phyloP scores from a whole-genome alignment of 2,888 invertebrate genomes.

The Oconnorella tubifera region DNA sequence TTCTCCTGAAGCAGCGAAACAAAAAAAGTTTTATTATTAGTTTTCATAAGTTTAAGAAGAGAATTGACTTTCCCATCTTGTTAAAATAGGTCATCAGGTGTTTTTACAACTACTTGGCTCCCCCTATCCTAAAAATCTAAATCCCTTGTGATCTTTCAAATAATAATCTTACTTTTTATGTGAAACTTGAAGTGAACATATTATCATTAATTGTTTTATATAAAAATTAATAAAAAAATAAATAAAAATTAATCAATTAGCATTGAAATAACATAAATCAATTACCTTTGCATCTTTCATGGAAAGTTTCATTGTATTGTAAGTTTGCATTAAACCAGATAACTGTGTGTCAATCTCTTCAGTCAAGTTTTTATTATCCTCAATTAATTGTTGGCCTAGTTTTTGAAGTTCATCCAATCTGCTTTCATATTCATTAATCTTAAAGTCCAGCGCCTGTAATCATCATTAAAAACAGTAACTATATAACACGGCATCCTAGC shows the following conservation, averaged over 20 bases:
- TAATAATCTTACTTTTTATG: too few relatives aligned
- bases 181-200: neutral
- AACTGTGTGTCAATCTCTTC: constrained; percentile 11
- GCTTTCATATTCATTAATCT: neutral
- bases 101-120: too few relatives aligned
- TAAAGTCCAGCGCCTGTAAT: neutral
- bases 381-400: constrained; percentile 8
- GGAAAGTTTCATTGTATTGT: constrained; percentile 7
- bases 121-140: too few relatives aligned
- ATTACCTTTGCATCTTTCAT: constrained; percentile 4
- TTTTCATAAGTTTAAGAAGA: too few relatives aligned
- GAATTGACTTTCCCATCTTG: too few relatives aligned
- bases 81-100: too few relatives aligned
- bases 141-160: too few relatives aligned
- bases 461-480: neutral
- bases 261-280: neutral
- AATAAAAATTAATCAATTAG: neutral
- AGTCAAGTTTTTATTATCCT: neutral
- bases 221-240: neutral
- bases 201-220: neutral
- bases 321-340: constrained; percentile 6
- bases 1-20: neutral
- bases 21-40: too few relatives aligned
- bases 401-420: neutral
- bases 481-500: too few relatives aligned